Conservation (phyloP, 2,888 invertebrate genomes). For the Athalia rosae region DNA sequence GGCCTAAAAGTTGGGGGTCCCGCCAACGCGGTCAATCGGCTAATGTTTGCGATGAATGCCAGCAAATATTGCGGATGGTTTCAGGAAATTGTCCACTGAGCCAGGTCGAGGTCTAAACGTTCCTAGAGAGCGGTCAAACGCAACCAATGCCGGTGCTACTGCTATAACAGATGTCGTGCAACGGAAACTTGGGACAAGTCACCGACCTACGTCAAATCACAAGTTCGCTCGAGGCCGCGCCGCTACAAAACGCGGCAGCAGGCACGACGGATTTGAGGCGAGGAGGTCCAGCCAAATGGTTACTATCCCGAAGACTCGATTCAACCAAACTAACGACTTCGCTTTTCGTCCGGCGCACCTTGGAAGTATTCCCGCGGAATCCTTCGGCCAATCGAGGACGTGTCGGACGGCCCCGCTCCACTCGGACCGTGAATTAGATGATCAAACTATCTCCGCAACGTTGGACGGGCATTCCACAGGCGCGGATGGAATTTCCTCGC, state of each 20-base stretch:
- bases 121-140: background rate
- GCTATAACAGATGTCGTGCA: background rate
- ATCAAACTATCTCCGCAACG: background rate
- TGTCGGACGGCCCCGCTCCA: background rate
- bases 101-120: background rate
- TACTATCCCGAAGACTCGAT: slow-evolving; percentile 36
- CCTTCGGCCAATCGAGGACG: slow-evolving; percentile 53
- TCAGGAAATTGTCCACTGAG: slow-evolving; percentile 15
- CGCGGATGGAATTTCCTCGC: background rate
- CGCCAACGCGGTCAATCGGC: background rate
- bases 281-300: background rate
- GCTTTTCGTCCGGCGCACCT: slow-evolving; percentile 56
- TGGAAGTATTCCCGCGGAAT: slow-evolving; percentile 64
- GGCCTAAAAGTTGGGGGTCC: background rate
- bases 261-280: background rate
- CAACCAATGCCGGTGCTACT: background rate
- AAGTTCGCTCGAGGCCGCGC: background rate
- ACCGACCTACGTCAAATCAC: slow-evolving; percentile 25
- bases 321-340: background rate
- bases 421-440: background rate
- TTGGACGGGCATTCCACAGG: background rate
- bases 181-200: slow-evolving; percentile 18
- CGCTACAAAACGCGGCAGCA: background rate
- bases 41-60: too few relatives aligned
- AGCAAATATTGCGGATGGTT: background rate